Evolutionary conservation across 2,888 invertebrate genomes (phyloP).

Genomic region (Alentia gelatinosa): DNA sequence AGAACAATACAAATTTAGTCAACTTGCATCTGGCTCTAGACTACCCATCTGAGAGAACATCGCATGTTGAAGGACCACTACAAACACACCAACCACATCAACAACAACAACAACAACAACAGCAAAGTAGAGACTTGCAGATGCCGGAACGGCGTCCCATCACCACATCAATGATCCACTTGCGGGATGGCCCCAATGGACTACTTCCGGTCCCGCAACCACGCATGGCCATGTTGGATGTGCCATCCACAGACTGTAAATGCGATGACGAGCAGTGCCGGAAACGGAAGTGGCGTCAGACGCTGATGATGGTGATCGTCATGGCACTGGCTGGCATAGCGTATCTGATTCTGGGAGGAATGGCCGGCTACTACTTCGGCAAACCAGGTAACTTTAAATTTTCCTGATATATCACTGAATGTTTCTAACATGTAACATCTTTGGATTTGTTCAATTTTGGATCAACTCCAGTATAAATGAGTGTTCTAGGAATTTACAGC

Average conservation of each 20-base stretch:
- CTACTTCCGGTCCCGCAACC: background rate
- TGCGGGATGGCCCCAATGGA: conserved; percentile 14
- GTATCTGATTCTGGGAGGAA: background rate
- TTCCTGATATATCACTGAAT: too few relatives aligned
- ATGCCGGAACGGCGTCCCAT: background rate
- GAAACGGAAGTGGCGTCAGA: background rate
- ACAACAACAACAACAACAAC: too few relatives aligned
- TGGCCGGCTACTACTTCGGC: conserved; percentile 36
- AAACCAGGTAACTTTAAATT: background rate
- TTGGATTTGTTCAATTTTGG: too few relatives aligned
- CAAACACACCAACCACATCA: too few relatives aligned
- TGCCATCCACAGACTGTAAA: background rate
- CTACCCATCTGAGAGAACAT: background rate
- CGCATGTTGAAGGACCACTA: too few relatives aligned
- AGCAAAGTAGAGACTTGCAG: background rate
- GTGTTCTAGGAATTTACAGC: too few relatives aligned
- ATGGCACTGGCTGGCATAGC: conserved; percentile 35
- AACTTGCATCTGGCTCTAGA: background rate
- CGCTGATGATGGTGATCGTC: conserved; percentile 1
- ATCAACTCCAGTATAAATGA: too few relatives aligned
- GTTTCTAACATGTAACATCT: too few relatives aligned
- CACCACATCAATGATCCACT: conserved; percentile 2
- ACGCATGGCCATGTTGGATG: background rate
- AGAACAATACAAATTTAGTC: conserved; percentile 13
- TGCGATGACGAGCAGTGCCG: background rate